A percentile compares a stretch with the other conserved stretches of the same genome.
Conservation (phyloP, 2,888 invertebrate genomes). For the Mesorhabditis belari region DNA sequence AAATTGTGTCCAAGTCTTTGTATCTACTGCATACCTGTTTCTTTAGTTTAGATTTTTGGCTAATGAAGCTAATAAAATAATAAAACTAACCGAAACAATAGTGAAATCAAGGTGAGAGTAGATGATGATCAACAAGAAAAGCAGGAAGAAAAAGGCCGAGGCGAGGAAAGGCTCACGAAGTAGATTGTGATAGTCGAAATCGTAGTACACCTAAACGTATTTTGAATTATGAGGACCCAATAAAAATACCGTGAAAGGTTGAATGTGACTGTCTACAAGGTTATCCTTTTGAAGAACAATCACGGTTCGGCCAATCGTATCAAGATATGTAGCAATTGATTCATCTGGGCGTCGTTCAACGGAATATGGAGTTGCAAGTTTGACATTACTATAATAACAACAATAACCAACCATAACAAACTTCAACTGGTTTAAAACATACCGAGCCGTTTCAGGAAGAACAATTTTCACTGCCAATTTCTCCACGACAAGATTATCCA, state of each 20-base stretch:
- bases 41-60: not conserved
- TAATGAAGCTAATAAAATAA: too few species aligned
- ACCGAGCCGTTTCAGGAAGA: constrained; percentile 78
- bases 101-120: constrained; percentile 93
- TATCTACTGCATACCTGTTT: constrained; percentile 3
- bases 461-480: constrained; percentile 79
- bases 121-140: constrained; percentile 84
- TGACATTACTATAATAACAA: constrained; percentile 66
- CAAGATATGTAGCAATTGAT: constrained; percentile 84
- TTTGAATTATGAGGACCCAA: not conserved
- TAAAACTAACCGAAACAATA: constrained; percentile 61
- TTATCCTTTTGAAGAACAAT: constrained; percentile 74
- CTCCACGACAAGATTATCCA: constrained; percentile 91
- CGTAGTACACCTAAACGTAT: constrained; percentile 67
- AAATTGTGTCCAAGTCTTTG: not conserved
- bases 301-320: constrained; percentile 84
- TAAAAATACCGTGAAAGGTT: constrained; percentile 65
- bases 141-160: constrained; percentile 75
- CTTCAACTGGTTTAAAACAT: constrained; percentile 12
- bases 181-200: constrained; percentile 76
- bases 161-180: constrained; percentile 87
- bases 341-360: constrained; percentile 70
- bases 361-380: constrained; percentile 73
- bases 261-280: constrained; percentile 90
- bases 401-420: not conserved